Conservation (phyloP, 1,140 invertebrate species). For the Kradibia gibbosae region DNA sequence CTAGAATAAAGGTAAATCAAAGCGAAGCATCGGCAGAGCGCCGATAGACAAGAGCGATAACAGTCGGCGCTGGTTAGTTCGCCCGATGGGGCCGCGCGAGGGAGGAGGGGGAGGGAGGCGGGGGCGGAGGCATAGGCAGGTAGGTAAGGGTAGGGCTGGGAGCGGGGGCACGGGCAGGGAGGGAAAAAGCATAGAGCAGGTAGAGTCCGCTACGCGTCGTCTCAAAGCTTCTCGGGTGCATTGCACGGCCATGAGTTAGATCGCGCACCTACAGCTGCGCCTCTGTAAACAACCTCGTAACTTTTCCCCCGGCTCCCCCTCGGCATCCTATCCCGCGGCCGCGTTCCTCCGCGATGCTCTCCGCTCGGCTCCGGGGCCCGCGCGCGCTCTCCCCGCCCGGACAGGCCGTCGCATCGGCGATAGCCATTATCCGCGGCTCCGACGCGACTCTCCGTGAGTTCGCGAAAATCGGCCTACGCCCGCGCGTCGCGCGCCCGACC, state of each 20-base stretch:
- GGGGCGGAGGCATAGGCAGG: neutral
- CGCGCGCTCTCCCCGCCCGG: neutral
- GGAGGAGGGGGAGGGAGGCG: neutral
- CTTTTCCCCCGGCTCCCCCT: conserved; percentile 53
- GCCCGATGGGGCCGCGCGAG: neutral
- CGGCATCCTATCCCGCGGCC: conserved; percentile 34
- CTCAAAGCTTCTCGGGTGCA: conserved; percentile 57
- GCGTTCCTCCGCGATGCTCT: neutral
- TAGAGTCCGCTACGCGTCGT: neutral
- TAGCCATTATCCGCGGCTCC: neutral
- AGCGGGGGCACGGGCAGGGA: neutral
- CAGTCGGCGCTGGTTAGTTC: neutral
- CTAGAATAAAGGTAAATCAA: neutral
- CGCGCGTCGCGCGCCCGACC: neutral
- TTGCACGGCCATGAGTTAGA: conserved; percentile 68
- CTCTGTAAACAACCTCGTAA: conserved; percentile 69
- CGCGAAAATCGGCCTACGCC: neutral
- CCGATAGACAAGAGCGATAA: neutral
- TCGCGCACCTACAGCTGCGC: conserved; percentile 63
- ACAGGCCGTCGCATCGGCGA: neutral
- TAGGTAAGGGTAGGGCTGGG: neutral
- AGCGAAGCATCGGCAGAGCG: neutral
- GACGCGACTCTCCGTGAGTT: neutral
- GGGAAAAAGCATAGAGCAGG: neutral
- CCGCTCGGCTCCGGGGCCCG: too few species aligned